These are phyloP conservation scores for Hydropotes inermis DNA, from an alignment of 2,113 vertebrate species.

Conservation along the genomic window DNA sequence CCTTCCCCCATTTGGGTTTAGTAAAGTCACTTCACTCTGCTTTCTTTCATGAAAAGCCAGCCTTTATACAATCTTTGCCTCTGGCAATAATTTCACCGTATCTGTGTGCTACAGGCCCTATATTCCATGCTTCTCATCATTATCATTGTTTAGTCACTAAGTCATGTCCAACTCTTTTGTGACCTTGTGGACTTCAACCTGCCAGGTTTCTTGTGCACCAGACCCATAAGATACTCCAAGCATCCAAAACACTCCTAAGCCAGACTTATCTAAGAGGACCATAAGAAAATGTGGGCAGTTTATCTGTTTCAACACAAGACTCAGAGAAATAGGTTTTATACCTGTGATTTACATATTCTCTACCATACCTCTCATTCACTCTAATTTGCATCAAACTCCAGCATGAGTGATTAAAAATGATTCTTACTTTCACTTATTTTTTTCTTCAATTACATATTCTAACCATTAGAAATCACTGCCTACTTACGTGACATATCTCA, in stretches of 20 bases:
- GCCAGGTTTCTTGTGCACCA: neutral
- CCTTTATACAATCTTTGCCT: neutral
- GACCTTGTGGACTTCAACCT: neutral
- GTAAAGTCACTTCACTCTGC: neutral
- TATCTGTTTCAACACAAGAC: slow-evolving; percentile 24
- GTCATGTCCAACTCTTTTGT: neutral
- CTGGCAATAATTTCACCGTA: neutral
- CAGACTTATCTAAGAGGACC: neutral
- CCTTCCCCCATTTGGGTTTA: neutral
- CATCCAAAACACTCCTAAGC: neutral
- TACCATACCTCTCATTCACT: neutral
- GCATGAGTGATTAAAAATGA: neutral
- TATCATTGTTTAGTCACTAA: neutral
- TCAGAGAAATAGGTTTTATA: neutral
- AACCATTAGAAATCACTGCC: slow-evolving; percentile 17
- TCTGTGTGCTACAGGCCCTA: neutral
- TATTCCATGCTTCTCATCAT: neutral
- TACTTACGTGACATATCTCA: slow-evolving; percentile 10
- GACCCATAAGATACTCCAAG: neutral
- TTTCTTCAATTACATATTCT: slow-evolving; percentile 22
- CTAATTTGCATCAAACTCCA: neutral
- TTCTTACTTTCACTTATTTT: neutral
- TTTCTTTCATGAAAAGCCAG: neutral
- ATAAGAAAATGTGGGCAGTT: neutral
- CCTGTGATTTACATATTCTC: neutral